phyloP scores from a whole-genome alignment of 2,113 vertebrate genomes.

The Onychorhynchus coronatus region DNA sequence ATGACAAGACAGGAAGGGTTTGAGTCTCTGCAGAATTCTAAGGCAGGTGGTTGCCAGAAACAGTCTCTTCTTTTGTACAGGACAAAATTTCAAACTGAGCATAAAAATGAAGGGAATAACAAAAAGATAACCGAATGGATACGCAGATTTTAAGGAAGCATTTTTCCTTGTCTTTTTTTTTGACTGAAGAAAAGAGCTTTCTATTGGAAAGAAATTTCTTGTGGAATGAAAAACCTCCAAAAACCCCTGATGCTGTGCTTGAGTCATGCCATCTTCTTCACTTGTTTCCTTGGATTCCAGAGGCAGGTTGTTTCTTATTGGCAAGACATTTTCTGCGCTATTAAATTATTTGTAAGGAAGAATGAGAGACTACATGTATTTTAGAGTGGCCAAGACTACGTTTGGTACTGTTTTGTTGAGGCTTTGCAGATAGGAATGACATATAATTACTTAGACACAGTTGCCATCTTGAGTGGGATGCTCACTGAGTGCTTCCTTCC shows the following conservation, averaged over 20 bases:
- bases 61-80: background rate
- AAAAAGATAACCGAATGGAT: background rate
- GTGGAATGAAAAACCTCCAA: background rate
- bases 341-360: background rate
- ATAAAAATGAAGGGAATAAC: background rate
- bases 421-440: background rate
- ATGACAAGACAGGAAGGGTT: background rate
- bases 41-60: background rate
- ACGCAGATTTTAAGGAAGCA: background rate
- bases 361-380: background rate
- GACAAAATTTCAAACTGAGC: background rate
- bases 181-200: background rate
- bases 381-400: background rate
- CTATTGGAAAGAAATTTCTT: background rate
- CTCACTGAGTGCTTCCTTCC: background rate
- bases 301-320: background rate
- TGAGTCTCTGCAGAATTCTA: background rate
- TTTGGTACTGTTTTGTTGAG: background rate
- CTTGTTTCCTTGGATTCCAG: background rate
- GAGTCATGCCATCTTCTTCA: background rate
- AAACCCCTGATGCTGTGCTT: background rate
- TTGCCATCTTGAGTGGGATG: background rate
- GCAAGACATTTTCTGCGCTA: background rate
- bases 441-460: background rate
- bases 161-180: background rate